Base-by-base conservation (phyloP, 2,888 invertebrate species). In the Cancer borealis region DNA sequence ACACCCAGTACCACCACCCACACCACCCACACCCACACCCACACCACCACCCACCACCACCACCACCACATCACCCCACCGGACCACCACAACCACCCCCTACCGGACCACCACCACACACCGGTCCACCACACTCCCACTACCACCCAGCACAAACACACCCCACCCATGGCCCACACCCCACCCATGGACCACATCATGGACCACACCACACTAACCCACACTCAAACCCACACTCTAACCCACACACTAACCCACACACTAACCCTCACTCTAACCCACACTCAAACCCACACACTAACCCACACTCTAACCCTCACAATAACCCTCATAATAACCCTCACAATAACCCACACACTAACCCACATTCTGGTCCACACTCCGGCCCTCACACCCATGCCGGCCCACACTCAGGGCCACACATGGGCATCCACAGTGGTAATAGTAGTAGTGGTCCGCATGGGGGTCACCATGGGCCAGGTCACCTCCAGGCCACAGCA, bases 121-220 rank as follows among this genome's bases (percentile, higher is more conserved):
- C 94, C 60, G 94, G 94, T 12, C 94, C 94, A 30, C 95, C 94
- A n/a, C 95, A 95, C 90, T 95, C 94, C 47, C 95, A 95, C 90
- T 94, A 95, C 88, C 95, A 95, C 79, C 94, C 94, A 3, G 92
- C 73, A 47, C 95, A 95, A 45, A 92, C 92, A 87, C 94, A 94
- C 45, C 95, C 94, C 54, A 94, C 94, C 88, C 94, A 93, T 49
- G 94, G 88, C 8, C 95, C 94, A 39, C 95, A 95, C 60, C 94
- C 94, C 8, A 84, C 92, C 49, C 94, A 94, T 60, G 93, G 91
- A 8, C 93, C 95, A n/a, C 93, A 93, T 66, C 94, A 93, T 47
- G 93, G 92, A 26, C 94, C 95, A n/a, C 95, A 92, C 46, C 95
- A 95, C 79, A 92, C 93, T 39, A 94, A 60, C 47, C 95, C 94